A percentile compares a stretch with the other conserved stretches of the same genome.
Conservation (phyloP, 2,888 invertebrate species). For the Synanthedon formicaeformis region DNA sequence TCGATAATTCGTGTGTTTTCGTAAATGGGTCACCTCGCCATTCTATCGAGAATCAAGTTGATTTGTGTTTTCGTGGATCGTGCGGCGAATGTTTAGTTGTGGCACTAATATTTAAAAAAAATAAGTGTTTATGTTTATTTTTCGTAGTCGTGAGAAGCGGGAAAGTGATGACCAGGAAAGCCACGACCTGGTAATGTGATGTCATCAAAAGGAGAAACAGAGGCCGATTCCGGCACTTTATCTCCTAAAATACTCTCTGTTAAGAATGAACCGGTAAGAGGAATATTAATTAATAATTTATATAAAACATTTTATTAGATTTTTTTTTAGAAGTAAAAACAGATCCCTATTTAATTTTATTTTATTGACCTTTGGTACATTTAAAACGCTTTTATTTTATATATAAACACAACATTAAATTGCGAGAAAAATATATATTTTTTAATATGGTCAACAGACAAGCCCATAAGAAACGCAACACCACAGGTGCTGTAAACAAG, state of each 20-base stretch:
- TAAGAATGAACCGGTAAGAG: constrained; percentile 62
- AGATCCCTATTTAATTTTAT: constrained; percentile 7
- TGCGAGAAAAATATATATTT: too few relatives aligned
- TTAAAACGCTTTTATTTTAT: too few relatives aligned
- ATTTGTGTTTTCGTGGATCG: constrained; percentile 31
- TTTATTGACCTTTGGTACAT: constrained; percentile 1
- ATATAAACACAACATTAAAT: too few relatives aligned
- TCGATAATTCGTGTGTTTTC: constrained; percentile 66
- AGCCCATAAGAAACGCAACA: too few relatives aligned
- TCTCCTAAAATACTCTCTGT: constrained; percentile 55
- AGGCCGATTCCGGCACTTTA: constrained; percentile 69
- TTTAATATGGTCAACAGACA: too few relatives aligned
- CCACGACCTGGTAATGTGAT: constrained; percentile 64
- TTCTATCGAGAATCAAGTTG: constrained; percentile 53
- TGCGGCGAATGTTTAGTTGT: constrained; percentile 14
- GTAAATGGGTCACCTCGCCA: constrained; percentile 71
- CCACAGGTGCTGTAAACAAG: too few relatives aligned
- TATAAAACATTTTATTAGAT: constrained; percentile 1
- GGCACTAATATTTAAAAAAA: neutral
- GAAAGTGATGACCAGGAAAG: constrained; percentile 64
- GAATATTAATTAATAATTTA: constrained; percentile 8
- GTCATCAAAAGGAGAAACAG: constrained; percentile 71
- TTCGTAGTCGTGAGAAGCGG: constrained; percentile 50
- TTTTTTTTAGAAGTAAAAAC: neutral
- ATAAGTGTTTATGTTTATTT: constrained; percentile 29